phyloP scores from a whole-genome alignment of 2,797 vertebrate genomes.

The Esox lucius region DNA sequence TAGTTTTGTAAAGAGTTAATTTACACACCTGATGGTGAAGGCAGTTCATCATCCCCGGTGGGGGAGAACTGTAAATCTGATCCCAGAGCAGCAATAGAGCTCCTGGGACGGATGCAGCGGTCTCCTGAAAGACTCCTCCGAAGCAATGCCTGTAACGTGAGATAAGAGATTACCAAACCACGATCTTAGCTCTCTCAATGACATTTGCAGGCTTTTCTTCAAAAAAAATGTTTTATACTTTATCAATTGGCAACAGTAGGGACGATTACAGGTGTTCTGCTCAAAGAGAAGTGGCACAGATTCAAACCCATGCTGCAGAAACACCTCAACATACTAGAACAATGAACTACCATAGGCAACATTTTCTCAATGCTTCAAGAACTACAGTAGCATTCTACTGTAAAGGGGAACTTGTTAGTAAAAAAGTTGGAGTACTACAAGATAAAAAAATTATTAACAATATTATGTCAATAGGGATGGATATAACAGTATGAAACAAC shows the following conservation, averaged over 20 bases:
- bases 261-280: too few relatives aligned
- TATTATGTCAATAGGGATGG: too few relatives aligned
- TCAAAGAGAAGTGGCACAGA: too few relatives aligned
- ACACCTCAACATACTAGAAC: too few relatives aligned
- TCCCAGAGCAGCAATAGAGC: slow-evolving; percentile 77
- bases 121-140: slow-evolving; percentile 86
- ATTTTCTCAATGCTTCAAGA: neutral
- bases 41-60: slow-evolving; percentile 60
- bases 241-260: too few relatives aligned
- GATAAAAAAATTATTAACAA: too few relatives aligned
- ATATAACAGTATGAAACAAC: too few relatives aligned
- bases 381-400: neutral
- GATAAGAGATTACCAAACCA: neutral
- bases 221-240: too few relatives aligned
- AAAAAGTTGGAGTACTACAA: neutral
- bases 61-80: slow-evolving; percentile 72
- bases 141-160: slow-evolving; percentile 71
- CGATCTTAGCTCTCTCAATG: neutral
- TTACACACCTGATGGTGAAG: slow-evolving; percentile 72
- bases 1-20: neutral
- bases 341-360: neutral
- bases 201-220: neutral
- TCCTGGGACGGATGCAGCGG: slow-evolving; percentile 77
- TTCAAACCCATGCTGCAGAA: too few relatives aligned
- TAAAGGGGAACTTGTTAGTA: neutral